phyloP scores from a whole-genome alignment of 2,113 vertebrate genomes.

The Xyrauchen texanus region DNA sequence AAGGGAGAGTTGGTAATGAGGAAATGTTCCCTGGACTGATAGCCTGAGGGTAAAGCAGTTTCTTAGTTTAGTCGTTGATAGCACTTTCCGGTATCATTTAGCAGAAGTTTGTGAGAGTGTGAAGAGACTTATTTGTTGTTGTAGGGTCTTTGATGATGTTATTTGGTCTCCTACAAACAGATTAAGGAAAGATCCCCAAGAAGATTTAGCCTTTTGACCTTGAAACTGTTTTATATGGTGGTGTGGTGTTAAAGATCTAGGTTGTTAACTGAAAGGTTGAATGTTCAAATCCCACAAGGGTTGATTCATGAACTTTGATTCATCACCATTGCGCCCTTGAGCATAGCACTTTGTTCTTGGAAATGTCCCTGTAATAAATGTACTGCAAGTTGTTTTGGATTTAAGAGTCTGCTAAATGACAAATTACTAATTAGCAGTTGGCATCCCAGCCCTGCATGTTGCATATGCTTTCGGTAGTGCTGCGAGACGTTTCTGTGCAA shows the following conservation, averaged over 20 bases:
- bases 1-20: too few relatives aligned
- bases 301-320: neutral
- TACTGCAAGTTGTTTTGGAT: neutral
- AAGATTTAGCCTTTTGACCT: too few relatives aligned
- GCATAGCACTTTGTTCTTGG: neutral
- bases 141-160: too few relatives aligned
- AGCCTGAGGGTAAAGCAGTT: too few relatives aligned
- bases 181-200: too few relatives aligned
- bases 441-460: neutral
- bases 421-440: conserved; percentile 9
- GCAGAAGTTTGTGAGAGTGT: too few relatives aligned
- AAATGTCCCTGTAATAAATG: neutral
- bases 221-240: neutral
- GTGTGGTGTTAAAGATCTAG: neutral
- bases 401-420: conserved; percentile 8
- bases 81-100: too few relatives aligned
- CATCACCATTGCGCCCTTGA: neutral
- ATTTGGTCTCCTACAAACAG: too few relatives aligned
- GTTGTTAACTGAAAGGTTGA: neutral
- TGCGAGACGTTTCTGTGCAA: neutral
- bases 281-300: neutral
- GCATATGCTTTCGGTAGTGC: neutral
- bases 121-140: too few relatives aligned
- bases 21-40: too few relatives aligned
- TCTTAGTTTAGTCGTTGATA: too few relatives aligned